These are phyloP conservation scores for Trogon surrucura DNA, from an alignment of 2,113 vertebrate genomes.

Conservation along the genomic window DNA sequence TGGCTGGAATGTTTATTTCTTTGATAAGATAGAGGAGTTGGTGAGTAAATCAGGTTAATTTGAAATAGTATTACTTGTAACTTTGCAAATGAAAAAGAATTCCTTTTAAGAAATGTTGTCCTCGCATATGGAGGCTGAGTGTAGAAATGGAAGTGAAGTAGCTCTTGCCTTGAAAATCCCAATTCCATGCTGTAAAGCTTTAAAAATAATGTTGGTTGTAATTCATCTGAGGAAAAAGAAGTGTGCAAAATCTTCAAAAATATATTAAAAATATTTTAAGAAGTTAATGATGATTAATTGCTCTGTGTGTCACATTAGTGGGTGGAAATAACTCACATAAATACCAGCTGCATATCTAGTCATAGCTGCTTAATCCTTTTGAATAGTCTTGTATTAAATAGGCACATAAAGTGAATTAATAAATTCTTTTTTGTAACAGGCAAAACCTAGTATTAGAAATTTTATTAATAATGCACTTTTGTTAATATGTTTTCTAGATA, in stretches of 20 bases:
- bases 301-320: neutral
- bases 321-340: neutral
- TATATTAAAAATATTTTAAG: neutral
- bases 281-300: neutral
- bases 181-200: neutral
- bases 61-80: neutral
- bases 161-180: neutral
- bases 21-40: slow-evolving; percentile 85
- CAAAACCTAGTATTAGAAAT: neutral
- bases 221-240: neutral
- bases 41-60: slow-evolving; percentile 70
- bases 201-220: neutral
- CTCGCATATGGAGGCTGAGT: neutral
- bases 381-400: neutral
- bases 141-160: neutral
- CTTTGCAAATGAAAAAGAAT: neutral
- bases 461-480: neutral
- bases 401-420: neutral
- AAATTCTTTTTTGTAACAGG: neutral
- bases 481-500: neutral
- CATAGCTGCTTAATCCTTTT: neutral
- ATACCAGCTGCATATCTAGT: neutral
- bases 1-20: slow-evolving; percentile 95
- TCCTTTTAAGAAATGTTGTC: neutral
- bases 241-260: neutral